phyloP scores from a whole-genome alignment of 1,140 invertebrate species.

The Pseudachorutes palmiensis region DNA sequence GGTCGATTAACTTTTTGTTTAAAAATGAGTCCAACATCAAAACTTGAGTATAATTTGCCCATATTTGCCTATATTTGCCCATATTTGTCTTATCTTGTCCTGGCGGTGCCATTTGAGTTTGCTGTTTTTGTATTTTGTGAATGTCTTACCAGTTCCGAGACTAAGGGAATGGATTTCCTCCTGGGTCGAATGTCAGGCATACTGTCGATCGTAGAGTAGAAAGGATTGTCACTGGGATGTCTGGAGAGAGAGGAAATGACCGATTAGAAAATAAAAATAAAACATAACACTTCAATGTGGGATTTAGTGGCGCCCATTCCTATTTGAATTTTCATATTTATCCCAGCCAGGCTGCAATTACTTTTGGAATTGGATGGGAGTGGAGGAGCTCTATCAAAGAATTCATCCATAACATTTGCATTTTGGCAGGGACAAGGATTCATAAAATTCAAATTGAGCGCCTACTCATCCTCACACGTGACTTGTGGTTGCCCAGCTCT shows the following conservation, averaged over 20 bases:
- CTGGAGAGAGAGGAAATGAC: slow-evolving; percentile 47
- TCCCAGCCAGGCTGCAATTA: too few species aligned
- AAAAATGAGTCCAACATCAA: too few species aligned
- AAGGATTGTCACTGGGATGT: slow-evolving; percentile 88
- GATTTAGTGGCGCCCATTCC: background rate
- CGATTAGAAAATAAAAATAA: background rate
- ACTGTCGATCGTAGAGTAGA: slow-evolving; percentile 99
- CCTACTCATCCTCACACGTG: background rate
- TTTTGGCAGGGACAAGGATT: background rate
- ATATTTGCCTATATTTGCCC: too few species aligned
- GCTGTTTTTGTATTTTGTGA: background rate
- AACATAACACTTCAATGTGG: slow-evolving; percentile 9
- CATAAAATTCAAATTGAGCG: too few species aligned
- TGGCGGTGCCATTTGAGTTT: too few species aligned
- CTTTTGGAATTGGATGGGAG: too few species aligned
- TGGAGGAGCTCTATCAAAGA: too few species aligned
- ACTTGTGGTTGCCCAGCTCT: background rate
- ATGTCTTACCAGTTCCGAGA: slow-evolving; percentile 91
- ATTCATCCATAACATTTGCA: too few species aligned
- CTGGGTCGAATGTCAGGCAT: slow-evolving; percentile 96
- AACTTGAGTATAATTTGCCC: too few species aligned
- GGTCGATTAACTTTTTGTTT: too few species aligned
- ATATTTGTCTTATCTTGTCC: too few species aligned
- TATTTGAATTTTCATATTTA: too few species aligned
- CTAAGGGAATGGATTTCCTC: slow-evolving; percentile 93